phyloP scores from a whole-genome alignment of 2,113 vertebrate species.

The rat (Rattus norvegicus) region GRCr8 NC_086019.1:97795001-97795500 shows the following conservation, averaged over 20 bases:
- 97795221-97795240: background rate
- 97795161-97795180: conserved; percentile 49
- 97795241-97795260: background rate
- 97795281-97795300: background rate
- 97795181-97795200: background rate
- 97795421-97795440: background rate
- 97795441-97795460: background rate
- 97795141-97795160: background rate
- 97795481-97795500: background rate
- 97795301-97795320: background rate
- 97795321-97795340: background rate
- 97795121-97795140: conserved; percentile 23
- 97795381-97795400: background rate
- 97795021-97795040: conserved; percentile 17
- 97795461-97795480: conserved; percentile 13
- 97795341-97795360: background rate
- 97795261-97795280: background rate
- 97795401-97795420: background rate
- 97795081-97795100: conserved; percentile 25
- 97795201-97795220: background rate
- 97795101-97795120: conserved; percentile 28
- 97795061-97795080: background rate
- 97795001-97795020: background rate
- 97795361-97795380: background rate
- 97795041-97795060: conserved; percentile 12